phyloP scores from a whole-genome alignment of 2,797 vertebrate genomes.

The Eremophila alpestris region DNA sequence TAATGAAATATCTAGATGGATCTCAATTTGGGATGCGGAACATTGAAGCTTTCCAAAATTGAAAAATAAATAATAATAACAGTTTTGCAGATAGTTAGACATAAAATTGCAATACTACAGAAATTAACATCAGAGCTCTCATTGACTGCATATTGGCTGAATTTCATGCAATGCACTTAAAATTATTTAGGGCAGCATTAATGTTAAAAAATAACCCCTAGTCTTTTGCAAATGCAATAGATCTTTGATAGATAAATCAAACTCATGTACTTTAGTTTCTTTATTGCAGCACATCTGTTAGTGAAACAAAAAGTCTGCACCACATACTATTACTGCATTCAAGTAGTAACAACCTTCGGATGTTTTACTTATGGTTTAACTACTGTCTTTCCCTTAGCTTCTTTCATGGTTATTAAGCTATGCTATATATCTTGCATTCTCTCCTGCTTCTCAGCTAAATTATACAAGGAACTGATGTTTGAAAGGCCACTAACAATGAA shows the following conservation, averaged over 20 bases:
- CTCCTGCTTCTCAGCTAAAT: not conserved
- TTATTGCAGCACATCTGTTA: not conserved
- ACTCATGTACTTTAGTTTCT: not conserved
- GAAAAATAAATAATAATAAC: not conserved
- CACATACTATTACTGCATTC: not conserved
- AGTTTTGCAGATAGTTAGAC: not conserved
- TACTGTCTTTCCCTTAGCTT: not conserved
- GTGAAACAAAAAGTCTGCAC: not conserved
- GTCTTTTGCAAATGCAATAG: not conserved
- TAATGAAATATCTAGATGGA: not conserved
- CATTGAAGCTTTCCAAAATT: not conserved
- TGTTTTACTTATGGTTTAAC: not conserved
- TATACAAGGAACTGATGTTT: not conserved
- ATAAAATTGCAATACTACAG: not conserved
- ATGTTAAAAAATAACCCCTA: not conserved
- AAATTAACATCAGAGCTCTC: not conserved
- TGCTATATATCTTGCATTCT: not conserved
- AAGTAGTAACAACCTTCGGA: not conserved
- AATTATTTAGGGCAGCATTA: not conserved
- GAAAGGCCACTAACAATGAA: not conserved
- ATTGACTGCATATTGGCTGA: not conserved
- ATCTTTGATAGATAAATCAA: not conserved
- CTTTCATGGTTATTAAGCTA: not conserved
- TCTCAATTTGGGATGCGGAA: not conserved
- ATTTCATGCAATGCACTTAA: not conserved